Evolutionary conservation across 2,888 invertebrate species (phyloP), one percentile per base, ranked within the genome.

Genomic region (Mimachlamys varia): DNA sequence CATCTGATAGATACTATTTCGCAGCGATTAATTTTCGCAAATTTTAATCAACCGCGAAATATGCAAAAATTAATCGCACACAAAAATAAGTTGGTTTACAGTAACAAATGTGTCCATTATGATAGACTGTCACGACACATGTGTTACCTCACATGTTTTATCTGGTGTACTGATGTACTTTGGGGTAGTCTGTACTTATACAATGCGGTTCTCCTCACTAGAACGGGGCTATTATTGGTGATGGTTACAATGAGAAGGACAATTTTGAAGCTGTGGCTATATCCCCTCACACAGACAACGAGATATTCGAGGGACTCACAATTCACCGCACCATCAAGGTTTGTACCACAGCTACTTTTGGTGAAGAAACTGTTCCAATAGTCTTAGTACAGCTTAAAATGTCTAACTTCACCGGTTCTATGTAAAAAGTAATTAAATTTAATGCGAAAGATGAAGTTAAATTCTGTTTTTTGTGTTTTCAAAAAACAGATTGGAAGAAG

Each of bases 261-360:
- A 93, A 94, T 10, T 93, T 93, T 92, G 89, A 91, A 33, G 90
- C 88, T 50, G 62, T 53, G 88, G 89, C 90, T 33, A 93, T 94
- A 88, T 95, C 97, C 90, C 98, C 98, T 13, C 97, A 97, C 94
- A 97, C 97, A 4, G 94, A 95, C 91, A 96, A 97, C 94, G 98
- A 98, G 96, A 96, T 96, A 91, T 97, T 97, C 95, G 97, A 97
- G 94, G 98, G 97, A 2, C 95, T 97, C 49, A 97, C 97, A 10
- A 94, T 98, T 37, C 97, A 97, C 88, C 96, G 97, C 94, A 96
- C 97, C 87, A 62, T 94, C 5, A 94, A 95, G 95, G 95, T 95
- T 94, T 90, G 95, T 95, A 94, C 91, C 13, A 88, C 53, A 7
- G 62, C 12, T 19, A 10, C 19, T 53, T 53, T 53, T 2, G 19